These are phyloP conservation scores for Pammene fasciana DNA, from an alignment of 2,888 invertebrate species.

Conservation along the genomic window DNA sequence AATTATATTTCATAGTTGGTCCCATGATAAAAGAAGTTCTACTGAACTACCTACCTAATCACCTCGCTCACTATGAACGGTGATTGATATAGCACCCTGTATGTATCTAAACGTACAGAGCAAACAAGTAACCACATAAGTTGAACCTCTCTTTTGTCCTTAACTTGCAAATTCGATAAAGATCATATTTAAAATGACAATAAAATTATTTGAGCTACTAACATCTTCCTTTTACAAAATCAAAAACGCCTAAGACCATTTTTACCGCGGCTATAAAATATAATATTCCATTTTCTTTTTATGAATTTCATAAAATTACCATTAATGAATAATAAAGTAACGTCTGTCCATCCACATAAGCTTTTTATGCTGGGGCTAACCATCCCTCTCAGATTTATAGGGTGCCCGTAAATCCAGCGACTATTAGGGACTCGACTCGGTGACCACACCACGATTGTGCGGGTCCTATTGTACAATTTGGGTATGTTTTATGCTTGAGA, in stretches of 20 bases:
- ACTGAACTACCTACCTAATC: no score
- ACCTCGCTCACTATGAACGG: no score
- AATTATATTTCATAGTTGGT: no score
- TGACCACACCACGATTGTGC: conserved; percentile 47
- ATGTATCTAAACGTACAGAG: no score
- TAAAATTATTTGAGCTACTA: not conserved
- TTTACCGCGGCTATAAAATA: not conserved
- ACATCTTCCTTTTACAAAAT: not conserved
- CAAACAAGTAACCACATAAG: no score
- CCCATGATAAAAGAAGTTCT: no score
- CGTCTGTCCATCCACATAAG: conserved; percentile 43
- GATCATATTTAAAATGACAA: no score
- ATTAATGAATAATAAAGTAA: conserved; percentile 39
- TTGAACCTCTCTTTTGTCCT: no score
- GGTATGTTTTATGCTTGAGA: conserved; percentile 27
- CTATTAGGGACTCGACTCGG: conserved; percentile 51
- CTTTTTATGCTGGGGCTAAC: conserved; percentile 48
- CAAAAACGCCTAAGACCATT: not conserved
- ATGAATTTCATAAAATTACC: conserved; percentile 39
- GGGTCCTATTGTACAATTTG: conserved; percentile 31
- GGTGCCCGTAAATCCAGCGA: conserved; percentile 51
- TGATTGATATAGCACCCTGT: no score
- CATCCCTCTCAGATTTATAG: conserved; percentile 52
- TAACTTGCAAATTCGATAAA: no score
- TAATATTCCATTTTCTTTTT: conserved; percentile 20